Conservation (phyloP, 2,888 invertebrate genomes). For the Cheilosia grossa region DNA sequence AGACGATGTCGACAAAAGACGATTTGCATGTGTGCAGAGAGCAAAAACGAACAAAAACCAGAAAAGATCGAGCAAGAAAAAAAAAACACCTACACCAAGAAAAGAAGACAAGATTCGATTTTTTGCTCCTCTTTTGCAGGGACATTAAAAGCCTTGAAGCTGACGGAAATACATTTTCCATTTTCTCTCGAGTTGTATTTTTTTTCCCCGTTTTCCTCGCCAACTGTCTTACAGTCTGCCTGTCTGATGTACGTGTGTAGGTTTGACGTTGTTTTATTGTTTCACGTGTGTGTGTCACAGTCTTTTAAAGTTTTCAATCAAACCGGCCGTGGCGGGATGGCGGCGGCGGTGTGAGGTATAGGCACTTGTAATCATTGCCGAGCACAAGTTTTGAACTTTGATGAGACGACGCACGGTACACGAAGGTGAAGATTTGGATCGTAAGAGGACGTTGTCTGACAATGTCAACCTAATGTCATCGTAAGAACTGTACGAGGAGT, state of each 20-base stretch:
- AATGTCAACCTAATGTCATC: conserved; percentile 28
- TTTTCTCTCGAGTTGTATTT: conserved; percentile 8
- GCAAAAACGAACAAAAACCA: conserved; percentile 1
- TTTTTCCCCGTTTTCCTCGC: not conserved
- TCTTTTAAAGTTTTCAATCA: conserved; percentile 50
- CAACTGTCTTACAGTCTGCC: conserved; percentile 14
- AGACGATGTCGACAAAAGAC: conserved; percentile 29
- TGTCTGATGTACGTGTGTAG: conserved; percentile 6
- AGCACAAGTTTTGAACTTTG: conserved; percentile 36
- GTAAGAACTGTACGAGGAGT: not conserved
- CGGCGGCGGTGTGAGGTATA: not conserved
- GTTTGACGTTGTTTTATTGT: conserved; percentile 7
- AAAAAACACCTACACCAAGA: conserved; percentile 9
- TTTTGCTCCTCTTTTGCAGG: conserved; percentile 4
- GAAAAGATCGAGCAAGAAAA: conserved; percentile 11
- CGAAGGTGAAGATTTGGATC: conserved; percentile 17
- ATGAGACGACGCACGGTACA: conserved; percentile 14
- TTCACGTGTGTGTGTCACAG: conserved; percentile 6
- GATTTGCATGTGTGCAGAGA: conserved; percentile 27
- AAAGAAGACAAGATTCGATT: conserved; percentile 65
- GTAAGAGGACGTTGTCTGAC: conserved; percentile 5
- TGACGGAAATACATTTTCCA: conserved; percentile 41
- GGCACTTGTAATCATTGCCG: conserved; percentile 11
- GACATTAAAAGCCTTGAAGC: conserved; percentile 31
- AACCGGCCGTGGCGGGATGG: conserved; percentile 10